Evolutionary conservation across 2,888 invertebrate species (phyloP), one percentile per base, ranked within the genome.

Genomic region (Brachycybe producta): DNA sequence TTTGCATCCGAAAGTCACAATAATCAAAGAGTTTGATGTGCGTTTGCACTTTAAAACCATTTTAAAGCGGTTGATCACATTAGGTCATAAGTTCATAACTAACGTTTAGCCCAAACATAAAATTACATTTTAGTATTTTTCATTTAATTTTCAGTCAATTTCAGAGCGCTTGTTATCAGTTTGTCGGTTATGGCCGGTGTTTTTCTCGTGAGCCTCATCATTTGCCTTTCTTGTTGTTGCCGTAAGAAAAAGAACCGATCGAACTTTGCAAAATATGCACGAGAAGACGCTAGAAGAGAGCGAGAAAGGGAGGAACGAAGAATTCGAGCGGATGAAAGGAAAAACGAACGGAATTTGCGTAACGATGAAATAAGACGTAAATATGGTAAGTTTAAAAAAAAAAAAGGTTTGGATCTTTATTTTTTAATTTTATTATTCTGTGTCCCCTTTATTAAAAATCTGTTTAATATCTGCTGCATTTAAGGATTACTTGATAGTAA

Each of bases 221-320:
- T 48, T 11, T 54, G 54, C 43, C 5, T 38, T 19, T 54, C 45
- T 27, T 54, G 54, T 19, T 54, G 54, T 24, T 54, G 54, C 35
- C 47, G 54, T 19, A 44, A 28, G 30, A 54, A 49, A 23, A 54
- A 49, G 41, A 42, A 34, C 19, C 19, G n/a, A 13, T 27, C 27
- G 17, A 36, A 41, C 19, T n/a, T n/a, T n/a, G 17, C 34, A 7
- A 35, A 38, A 19, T 35, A 38, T 19, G 36, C 52, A 5, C 48
- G 49, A 35, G 52, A 54, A 26, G 48, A 52, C 19, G 52, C 49
- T 2, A 54, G 46, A 32, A 15, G 45, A n/a, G 54, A 54, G 28
- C 19, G 54, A 13, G 54, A 54, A 41, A 15, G 49, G 3, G 54
- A 54, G 43, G 48, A 47, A 44, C 15, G 54, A 19, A 42, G 52